A percentile compares a stretch with the other conserved stretches of the same genome.
phyloP scores from a whole-genome alignment of 2,888 invertebrate genomes.

The Reticulitermes lucifugus region DNA sequence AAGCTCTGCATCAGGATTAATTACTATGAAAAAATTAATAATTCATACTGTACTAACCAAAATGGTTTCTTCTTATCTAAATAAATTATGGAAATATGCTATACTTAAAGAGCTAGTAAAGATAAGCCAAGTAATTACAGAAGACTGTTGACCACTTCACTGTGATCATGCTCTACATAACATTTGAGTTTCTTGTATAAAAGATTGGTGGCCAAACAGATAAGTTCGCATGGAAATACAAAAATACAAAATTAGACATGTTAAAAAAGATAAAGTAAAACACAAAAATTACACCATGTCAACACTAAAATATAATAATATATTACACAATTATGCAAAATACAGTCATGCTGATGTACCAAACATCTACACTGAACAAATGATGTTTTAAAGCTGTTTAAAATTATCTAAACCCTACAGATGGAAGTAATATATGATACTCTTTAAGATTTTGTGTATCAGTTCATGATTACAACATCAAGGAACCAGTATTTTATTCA shows the following conservation, averaged over 20 bases:
- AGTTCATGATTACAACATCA: neutral
- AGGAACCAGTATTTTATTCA: neutral
- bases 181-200: neutral
- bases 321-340: neutral
- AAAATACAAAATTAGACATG: neutral
- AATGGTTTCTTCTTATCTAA: neutral
- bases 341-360: neutral
- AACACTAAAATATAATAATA: neutral
- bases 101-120: neutral
- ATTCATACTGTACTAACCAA: neutral
- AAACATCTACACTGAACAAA: slow-evolving; percentile 3
- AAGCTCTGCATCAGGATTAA: neutral
- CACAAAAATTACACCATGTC: neutral
- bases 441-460: neutral
- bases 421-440: neutral
- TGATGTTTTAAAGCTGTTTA: neutral
- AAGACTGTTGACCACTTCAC: neutral
- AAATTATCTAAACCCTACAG: neutral
- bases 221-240: neutral
- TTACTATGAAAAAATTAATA: neutral
- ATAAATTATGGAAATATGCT: neutral
- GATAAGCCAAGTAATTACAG: neutral
- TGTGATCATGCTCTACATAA: neutral
- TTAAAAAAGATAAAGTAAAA: neutral
- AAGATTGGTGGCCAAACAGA: neutral